Evolutionary conservation across 2,113 vertebrate species (phyloP), one percentile per base, ranked within the genome.

Genomic region (Pollimyrus isidori): DNA sequence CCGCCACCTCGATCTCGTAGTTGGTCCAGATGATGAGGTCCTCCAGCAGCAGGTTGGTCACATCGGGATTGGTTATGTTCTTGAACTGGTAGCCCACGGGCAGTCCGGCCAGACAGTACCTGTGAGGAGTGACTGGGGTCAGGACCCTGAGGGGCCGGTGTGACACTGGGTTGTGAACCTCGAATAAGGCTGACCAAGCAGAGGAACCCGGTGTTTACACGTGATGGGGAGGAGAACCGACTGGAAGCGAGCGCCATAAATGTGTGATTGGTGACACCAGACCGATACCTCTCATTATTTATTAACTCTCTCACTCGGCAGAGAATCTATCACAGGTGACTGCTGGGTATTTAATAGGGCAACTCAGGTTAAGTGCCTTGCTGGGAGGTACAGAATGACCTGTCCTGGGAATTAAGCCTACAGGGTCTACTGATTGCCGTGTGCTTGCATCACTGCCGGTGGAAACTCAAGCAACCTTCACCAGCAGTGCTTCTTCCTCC

Each of bases 1-100:
- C 98, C 0, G 98, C 98, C 93, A 99, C 98, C 92, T 98, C 97
- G 0, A 99, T 99, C 95, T 99, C 98, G 0, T 99, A 99, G 94
- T 99, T 99, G 94, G 98, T 99, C 98, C 98, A 99, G 91, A 99
- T 99, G 95, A 99, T 99, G 92, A 99, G 97, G 53, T 99, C 98
- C 92, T 99, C 98, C 92, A 99, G 95, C 4, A 99, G 95, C 73
- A 99, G 95, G 90, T 97, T 99, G 93, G 96, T 99, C 90, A 98
- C 96, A 0, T 99, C 98, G 0, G 97, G 96, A 0, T 95, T 98
- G 7, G 97, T 99, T 94, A 99, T 98, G 94, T 99, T 99, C 94
- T 97, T 98, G 91, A 98, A 98, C 94, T 99, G 98, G 92, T 98
- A 99, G 26, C 98, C 98, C 7, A 99, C 98, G 0, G 98, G 98